Percentiles rank a stretch among this genome's conserved stretches.
Evolutionary conservation across 2,888 invertebrate species (phyloP).

Genomic region (Orchestes rusci): DNA sequence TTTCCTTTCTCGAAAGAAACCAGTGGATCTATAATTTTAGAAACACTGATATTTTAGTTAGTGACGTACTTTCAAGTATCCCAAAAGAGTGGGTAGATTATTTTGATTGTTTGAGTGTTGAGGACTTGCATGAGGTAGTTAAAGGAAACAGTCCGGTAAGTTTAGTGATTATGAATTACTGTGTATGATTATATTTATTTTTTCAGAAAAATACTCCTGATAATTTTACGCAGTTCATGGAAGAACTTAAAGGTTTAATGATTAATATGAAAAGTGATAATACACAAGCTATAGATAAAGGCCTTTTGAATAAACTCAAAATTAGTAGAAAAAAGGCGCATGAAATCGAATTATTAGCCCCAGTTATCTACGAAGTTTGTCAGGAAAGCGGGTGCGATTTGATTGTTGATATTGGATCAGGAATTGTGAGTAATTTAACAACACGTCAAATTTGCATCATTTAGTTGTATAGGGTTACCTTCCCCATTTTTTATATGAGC

Average conservation of each 20-base stretch:
- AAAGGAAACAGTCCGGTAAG: slow-evolving; percentile 27
- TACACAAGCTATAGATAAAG: no score
- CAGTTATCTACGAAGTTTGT: slow-evolving; percentile 50
- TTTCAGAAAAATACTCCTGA: slow-evolving; percentile 42
- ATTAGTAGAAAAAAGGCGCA: slow-evolving; percentile 58
- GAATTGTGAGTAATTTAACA: slow-evolving; percentile 52
- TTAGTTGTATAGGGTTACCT: slow-evolving; percentile 58
- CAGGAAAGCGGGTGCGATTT: slow-evolving; percentile 44
- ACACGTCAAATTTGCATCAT: not conserved
- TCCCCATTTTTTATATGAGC: slow-evolving; percentile 56
- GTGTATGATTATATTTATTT: not conserved
- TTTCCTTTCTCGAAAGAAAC: no score
- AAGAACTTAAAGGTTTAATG: slow-evolving; percentile 35
- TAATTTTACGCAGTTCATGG: slow-evolving; percentile 43
- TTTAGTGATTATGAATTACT: not conserved
- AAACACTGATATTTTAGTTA: slow-evolving; percentile 57
- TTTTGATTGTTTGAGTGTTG: slow-evolving; percentile 41
- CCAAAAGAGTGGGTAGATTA: slow-evolving; percentile 48
- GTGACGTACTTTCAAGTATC: slow-evolving; percentile 50
- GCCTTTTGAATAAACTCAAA: not conserved
- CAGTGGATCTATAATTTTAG: slow-evolving; percentile 58
- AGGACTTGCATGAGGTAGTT: slow-evolving; percentile 47
- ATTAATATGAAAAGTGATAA: no score
- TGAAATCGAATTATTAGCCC: slow-evolving; percentile 58
- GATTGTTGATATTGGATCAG: slow-evolving; percentile 68